Evolutionary conservation across 2,888 invertebrate genomes (phyloP), one percentile per base, ranked within the genome.

Genomic region (Zygaena filipendulae): DNA sequence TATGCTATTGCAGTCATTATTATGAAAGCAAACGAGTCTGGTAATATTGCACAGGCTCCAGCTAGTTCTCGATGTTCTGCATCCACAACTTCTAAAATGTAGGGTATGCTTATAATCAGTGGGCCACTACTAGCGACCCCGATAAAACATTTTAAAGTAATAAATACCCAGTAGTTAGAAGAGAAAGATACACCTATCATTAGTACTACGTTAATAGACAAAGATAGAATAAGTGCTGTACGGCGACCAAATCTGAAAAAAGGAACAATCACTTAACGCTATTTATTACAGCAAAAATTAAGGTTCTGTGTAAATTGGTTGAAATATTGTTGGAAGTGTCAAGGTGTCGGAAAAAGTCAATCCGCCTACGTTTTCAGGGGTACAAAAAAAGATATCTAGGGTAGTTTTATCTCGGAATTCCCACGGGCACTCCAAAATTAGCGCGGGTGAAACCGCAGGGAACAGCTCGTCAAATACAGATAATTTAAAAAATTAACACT

Each of bases 91-190:
- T 87, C 87, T 67, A 86, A 81, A 2, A 82, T 64, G 6, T 84
- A 60, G 1, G 70, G 60, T 13, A 58, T 31, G 7, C 55, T 50
- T 3, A 57, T 38, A 8, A 88, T 83, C 82, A 91, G 86, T 0
- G 87, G 85, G 4, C 91, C 92, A 22, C 90, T 90, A 3, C 87
- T 87, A 2, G 87, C 87, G 21, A 87, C 52, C 0, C 88, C 91
- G 4, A 84, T 81, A 8, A 88, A 52, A 45, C 90, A 87, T 38
- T 91, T 44, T 27, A 87, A 63, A 0, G 82, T 23, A 21, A 86
- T 74, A 40, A 90, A 87, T 1, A 43, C 46, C 59, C 61, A 63
- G 32, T 51, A 68, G 22, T 82, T 83, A 2, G 87, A 84, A 0
- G 86, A 82, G 22, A 87, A 72, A 1, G 87, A 83, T 9, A 87